Conservation (phyloP, 2,113 vertebrate species). For the Podarcis cretensis region DNA sequence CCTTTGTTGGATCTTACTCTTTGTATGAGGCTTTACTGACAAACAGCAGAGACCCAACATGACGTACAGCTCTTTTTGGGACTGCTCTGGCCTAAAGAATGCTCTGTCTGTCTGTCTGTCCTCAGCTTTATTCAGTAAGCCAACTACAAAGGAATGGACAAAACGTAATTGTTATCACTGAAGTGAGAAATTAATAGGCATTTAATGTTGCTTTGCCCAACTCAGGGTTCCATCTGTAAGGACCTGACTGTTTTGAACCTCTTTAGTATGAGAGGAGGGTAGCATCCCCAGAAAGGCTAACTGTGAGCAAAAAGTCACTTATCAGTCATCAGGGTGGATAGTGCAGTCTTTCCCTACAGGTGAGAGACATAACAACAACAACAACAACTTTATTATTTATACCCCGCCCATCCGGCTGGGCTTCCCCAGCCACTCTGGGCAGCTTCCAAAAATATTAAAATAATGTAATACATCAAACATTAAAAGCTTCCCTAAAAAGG, state of each 20-base stretch:
- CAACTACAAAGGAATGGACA: not conserved
- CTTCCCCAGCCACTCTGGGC: no score
- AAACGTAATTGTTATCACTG: not conserved
- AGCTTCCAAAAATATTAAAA: no score
- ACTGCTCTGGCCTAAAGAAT: not conserved
- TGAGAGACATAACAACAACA: not conserved
- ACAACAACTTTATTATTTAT: no score
- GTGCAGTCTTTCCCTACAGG: slow-evolving; percentile 35
- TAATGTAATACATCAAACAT: no score
- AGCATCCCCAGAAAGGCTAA: not conserved
- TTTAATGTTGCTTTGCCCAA: not conserved
- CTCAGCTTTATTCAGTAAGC: not conserved
- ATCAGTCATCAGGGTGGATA: slow-evolving; percentile 61
- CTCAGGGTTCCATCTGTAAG: not conserved
- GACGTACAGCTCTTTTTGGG: not conserved
- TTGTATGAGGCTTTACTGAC: not conserved
- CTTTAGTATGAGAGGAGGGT: not conserved
- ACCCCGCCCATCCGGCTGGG: no score
- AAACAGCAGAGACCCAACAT: not conserved
- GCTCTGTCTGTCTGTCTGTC: not conserved
- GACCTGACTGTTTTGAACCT: slow-evolving; percentile 1
- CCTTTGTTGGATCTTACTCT: no score
- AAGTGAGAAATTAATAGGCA: slow-evolving; percentile 16
- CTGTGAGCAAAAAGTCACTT: slow-evolving; percentile 16
- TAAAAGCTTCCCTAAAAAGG: no score